Evolutionary conservation across 1,140 invertebrate genomes (phyloP).

Genomic region (Vollenhovia emeryi): DNA sequence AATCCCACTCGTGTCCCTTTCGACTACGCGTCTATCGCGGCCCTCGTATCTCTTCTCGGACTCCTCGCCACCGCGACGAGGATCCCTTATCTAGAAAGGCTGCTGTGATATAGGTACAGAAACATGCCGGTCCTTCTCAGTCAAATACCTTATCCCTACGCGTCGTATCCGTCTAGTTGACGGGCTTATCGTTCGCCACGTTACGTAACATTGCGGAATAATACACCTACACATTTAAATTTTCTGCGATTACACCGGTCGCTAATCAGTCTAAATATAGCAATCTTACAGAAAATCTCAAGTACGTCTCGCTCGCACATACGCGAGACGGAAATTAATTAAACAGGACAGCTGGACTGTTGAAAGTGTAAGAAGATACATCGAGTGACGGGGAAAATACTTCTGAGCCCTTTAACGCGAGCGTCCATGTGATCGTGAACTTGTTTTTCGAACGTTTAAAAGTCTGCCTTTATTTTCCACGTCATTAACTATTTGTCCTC

Average conservation of each 20-base stretch:
- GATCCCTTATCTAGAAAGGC: constrained; percentile 32
- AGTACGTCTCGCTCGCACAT: not conserved
- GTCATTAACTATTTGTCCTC: not conserved
- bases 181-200: not conserved
- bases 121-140: constrained; percentile 6
- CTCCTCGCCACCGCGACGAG: not conserved
- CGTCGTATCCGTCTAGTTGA: not conserved
- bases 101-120: constrained; percentile 45
- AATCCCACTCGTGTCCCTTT: not conserved
- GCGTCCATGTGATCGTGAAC: not conserved
- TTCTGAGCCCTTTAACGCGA: constrained; percentile 1
- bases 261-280: constrained; percentile 27
- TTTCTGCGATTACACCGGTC: not conserved
- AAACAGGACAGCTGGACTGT: not conserved
- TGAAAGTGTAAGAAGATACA: not conserved
- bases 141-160: constrained; percentile 13
- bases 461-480: not conserved
- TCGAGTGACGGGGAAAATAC: not conserved
- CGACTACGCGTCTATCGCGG: not conserved
- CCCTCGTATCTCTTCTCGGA: not conserved
- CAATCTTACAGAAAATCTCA: constrained; percentile 25
- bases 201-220: constrained; percentile 9
- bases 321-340: constrained; percentile 26
- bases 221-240: constrained; percentile 5
- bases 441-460: not conserved